Evolutionary conservation across 2,113 vertebrate species (phyloP).

Genomic region (Equus przewalskii): DNA sequence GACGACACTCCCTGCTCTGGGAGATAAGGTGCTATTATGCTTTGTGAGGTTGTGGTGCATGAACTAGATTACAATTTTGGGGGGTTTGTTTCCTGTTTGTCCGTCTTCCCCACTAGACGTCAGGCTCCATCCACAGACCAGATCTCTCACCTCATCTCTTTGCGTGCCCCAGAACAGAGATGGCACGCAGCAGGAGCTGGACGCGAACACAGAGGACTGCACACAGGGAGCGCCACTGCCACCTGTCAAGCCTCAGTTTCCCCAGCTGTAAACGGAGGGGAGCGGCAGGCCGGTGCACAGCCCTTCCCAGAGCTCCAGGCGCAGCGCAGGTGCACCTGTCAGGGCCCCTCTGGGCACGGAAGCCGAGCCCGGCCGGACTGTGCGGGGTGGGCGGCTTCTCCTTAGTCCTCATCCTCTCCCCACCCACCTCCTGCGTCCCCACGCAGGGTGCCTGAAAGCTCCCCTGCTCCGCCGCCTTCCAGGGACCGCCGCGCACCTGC

Average conservation of each 20-base stretch:
- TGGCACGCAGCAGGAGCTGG: background rate
- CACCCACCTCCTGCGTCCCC: background rate
- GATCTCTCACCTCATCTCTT: background rate
- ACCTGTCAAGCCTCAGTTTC: background rate
- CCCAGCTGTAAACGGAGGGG: background rate
- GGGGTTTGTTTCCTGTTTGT: background rate
- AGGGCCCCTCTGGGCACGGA: background rate
- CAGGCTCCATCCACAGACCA: background rate
- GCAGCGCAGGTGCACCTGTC: background rate
- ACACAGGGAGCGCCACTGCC: accelerated
- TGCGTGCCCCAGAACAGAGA: background rate
- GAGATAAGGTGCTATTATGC: no score
- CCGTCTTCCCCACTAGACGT: background rate
- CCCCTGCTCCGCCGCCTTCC: no score
- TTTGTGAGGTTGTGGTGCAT: accelerated
- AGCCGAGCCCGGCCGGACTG: background rate
- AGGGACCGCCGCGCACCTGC: background rate
- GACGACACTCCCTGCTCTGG: no score
- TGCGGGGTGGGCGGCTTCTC: no score
- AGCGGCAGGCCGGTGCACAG: accelerated
- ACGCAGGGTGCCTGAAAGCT: background rate
- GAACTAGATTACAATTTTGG: accelerated
- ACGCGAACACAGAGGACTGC: background rate
- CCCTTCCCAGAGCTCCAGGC: background rate
- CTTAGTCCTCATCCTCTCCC: no score